Evolutionary conservation across 2,113 vertebrate species (phyloP), one percentile per base, ranked within the genome.

Genomic region (Pseudorectes ferrugineus): DNA sequence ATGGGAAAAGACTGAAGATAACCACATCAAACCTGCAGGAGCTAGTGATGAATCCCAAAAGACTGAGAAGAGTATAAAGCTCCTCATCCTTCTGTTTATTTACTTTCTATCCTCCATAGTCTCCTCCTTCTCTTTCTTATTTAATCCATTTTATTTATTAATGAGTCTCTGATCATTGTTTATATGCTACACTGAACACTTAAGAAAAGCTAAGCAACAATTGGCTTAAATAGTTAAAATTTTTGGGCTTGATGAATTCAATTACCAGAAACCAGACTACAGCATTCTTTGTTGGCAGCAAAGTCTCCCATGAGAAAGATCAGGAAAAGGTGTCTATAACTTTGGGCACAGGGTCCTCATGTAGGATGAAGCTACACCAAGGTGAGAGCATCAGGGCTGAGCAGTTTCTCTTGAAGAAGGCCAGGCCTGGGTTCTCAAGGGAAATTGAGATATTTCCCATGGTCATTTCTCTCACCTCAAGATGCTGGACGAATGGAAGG

Each of bases 1-100:
- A 88, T 46, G 12, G 52, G 20, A 68, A 93, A 89, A 72, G 28
- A 46, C 26, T 89, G 59, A 85, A 38, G 51, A 77, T 77, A 79
- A 54, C 49, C 80, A 74, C 81, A 93, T 93, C 55, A 71, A 18
- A 20, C n/a, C 16, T 85, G 6, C 6, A 77, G 38, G 40, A 93
- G 8, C 11, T 10, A 62, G 18, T 33, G 17, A 58, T 70, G 26
- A 73, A 88, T 57, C 65, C 45, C 7, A 75, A 38, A 10, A 57
- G 46, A 85, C 5, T 55, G 26, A 61, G 14, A 88, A 73, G 9
- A 48, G 14, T 21, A 43, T 2, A 4, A 42, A 77, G 5, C 5
- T 85, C 16, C 38, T 82, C 52, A 36, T 81, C 7, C 8, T 40
- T 14, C 6, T 89, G 7, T 71, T 92, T 74, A 29, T 75, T 91